These are phyloP conservation scores for Synergus gifuensis DNA, from an alignment of 2,888 invertebrate species.

Conservation along the genomic window DNA sequence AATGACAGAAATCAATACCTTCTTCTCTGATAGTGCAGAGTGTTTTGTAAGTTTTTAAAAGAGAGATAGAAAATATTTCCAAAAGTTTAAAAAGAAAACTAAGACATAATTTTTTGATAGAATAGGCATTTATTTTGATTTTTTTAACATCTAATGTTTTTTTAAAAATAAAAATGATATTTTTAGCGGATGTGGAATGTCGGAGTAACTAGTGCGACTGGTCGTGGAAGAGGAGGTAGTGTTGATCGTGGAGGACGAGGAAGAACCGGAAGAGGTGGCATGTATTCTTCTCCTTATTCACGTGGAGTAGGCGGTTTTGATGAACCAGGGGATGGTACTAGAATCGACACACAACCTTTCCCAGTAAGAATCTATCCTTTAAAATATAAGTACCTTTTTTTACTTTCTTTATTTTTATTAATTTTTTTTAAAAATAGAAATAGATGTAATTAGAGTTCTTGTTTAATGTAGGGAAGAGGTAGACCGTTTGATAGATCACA, in stretches of 20 bases:
- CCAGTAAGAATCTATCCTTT: slow-evolving; percentile 59
- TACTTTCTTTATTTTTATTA: slow-evolving; percentile 14
- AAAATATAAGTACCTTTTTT: neutral
- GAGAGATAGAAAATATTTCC: neutral
- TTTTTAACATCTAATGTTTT: neutral
- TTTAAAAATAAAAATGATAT: slow-evolving; percentile 36
- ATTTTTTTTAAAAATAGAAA: slow-evolving; percentile 22
- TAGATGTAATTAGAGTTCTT: slow-evolving; percentile 28
- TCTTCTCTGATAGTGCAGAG: slow-evolving; percentile 54
- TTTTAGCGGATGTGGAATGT: slow-evolving; percentile 81
- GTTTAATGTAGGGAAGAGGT: slow-evolving; percentile 66
- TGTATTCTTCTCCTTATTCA: slow-evolving; percentile 75
- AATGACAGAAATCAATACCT: slow-evolving; percentile 71
- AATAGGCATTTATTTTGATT: neutral
- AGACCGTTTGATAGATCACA: slow-evolving; percentile 75
- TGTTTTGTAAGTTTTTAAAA: slow-evolving; percentile 10
- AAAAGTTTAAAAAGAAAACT: neutral
- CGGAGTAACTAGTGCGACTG: slow-evolving; percentile 80
- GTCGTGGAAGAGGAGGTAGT: slow-evolving; percentile 75
- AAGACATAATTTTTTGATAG: neutral
- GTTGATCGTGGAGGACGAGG: slow-evolving; percentile 77
- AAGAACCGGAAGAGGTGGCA: slow-evolving; percentile 75
- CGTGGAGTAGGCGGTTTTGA: slow-evolving; percentile 77
- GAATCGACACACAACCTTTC: slow-evolving; percentile 72
- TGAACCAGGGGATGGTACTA: slow-evolving; percentile 75